Conservation (phyloP, 92 coral and sea anemone genomes). For the Pocillopora meandrina region DNA sequence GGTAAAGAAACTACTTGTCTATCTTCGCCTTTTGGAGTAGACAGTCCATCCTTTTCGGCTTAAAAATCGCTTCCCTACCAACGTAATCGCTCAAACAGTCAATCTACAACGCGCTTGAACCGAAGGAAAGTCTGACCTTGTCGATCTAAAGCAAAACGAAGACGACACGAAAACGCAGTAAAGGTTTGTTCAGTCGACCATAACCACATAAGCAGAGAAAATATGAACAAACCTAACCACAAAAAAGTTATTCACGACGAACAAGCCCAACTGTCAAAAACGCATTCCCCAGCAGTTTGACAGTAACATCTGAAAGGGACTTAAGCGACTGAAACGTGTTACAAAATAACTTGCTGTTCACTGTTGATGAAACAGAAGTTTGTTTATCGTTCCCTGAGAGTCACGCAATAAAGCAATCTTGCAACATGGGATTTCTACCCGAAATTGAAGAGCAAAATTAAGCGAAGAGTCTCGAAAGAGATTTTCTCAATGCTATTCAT, state of each 20-base stretch:
- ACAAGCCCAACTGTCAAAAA: neutral
- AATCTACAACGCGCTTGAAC: neutral
- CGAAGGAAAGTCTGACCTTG: neutral
- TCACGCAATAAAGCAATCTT: conserved; percentile 32
- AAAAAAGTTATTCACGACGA: neutral
- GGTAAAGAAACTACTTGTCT: neutral
- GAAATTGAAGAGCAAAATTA: neutral
- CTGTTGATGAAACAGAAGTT: conserved; percentile 12
- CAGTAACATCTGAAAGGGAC: neutral
- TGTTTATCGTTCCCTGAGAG: conserved; percentile 13
- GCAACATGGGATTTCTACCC: neutral
- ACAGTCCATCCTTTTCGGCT: neutral
- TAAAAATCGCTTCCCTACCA: neutral
- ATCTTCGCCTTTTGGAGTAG: neutral
- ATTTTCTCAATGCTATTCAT: neutral
- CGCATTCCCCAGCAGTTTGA: neutral
- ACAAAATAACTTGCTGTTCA: neutral
- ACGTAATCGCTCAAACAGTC: too few species aligned
- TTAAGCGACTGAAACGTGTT: neutral
- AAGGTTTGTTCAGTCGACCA: conserved; percentile 18
- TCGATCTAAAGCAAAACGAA: neutral
- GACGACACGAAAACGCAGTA: conserved; percentile 3
- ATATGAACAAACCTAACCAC: neutral
- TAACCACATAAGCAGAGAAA: neutral
- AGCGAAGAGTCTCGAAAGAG: neutral